Conservation (phyloP, 2,797 vertebrate species). For the Phrynocephalus vlangalii region DNA sequence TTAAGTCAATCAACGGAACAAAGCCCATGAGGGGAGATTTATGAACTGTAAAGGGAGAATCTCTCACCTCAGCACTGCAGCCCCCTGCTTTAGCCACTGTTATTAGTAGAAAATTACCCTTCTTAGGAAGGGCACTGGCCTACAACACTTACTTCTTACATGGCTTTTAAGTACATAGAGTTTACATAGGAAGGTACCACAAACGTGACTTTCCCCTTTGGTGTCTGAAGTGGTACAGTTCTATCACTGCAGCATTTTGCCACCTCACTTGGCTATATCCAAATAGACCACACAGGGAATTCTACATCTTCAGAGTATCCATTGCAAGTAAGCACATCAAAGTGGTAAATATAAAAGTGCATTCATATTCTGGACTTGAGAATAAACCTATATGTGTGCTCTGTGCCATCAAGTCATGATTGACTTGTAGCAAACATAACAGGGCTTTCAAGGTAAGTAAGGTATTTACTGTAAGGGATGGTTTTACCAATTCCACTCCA, state of each 20-base stretch:
- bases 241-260: not conserved
- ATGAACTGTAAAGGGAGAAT: too few species aligned
- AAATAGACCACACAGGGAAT: not conserved
- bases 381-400: slow-evolving; percentile 1
- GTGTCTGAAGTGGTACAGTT: not conserved
- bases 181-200: not conserved
- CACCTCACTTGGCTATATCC: not conserved
- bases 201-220: not conserved
- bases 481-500: too few species aligned
- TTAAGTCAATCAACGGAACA: too few species aligned
- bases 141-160: not conserved
- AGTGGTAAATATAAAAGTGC: not conserved
- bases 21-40: too few species aligned
- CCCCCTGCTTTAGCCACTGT: too few species aligned
- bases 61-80: too few species aligned
- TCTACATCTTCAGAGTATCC: not conserved
- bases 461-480: too few species aligned
- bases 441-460: too few species aligned
- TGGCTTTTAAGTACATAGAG: not conserved
- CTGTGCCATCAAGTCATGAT: too few species aligned
- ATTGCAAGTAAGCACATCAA: slow-evolving; percentile 22
- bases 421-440: too few species aligned
- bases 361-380: slow-evolving; percentile 7
- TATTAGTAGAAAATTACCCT: not conserved
- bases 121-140: not conserved